Percentiles rank a stretch among this genome's conserved stretches.
These are phyloP conservation scores for Xerus rutilus DNA, from an alignment of 2,797 vertebrate species.

Conservation along the genomic window DNA sequence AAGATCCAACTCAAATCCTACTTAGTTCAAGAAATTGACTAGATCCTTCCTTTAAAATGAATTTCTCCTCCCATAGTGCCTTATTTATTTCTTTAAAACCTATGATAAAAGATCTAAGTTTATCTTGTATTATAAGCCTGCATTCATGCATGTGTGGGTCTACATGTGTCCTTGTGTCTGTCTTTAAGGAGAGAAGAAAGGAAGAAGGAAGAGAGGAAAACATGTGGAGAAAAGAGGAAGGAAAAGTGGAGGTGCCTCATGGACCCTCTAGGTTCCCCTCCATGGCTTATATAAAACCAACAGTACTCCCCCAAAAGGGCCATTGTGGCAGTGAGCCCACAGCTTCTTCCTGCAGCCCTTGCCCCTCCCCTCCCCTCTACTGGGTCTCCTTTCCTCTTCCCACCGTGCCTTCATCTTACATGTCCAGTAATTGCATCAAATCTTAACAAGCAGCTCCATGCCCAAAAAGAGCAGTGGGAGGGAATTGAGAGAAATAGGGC, in stretches of 20 bases:
- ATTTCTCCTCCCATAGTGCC: not conserved
- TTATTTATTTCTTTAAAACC: not conserved
- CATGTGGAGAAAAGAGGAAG: not conserved
- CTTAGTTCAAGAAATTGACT: not conserved
- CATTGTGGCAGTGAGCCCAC: rapidly evolving
- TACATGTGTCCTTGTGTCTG: not conserved
- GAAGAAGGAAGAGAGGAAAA: not conserved
- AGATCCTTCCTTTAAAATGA: not conserved
- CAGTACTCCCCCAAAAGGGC: not conserved
- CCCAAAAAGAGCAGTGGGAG: constrained; percentile 45
- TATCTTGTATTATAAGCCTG: not conserved
- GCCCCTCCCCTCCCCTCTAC: not conserved
- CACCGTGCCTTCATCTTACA: not conserved
- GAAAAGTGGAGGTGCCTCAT: not conserved
- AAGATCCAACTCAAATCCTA: not conserved
- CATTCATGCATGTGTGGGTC: not conserved
- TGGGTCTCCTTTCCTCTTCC: not conserved
- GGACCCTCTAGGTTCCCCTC: not conserved
- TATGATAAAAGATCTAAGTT: not conserved
- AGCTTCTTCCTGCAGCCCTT: not conserved
- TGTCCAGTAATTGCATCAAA: not conserved
- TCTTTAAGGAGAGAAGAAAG: not conserved
- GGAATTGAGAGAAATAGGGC: constrained; percentile 43
- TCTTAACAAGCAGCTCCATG: not conserved
- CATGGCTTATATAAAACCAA: not conserved